Conservation (phyloP, 2,113 vertebrate species). For the Macrotis lagotis region DNA sequence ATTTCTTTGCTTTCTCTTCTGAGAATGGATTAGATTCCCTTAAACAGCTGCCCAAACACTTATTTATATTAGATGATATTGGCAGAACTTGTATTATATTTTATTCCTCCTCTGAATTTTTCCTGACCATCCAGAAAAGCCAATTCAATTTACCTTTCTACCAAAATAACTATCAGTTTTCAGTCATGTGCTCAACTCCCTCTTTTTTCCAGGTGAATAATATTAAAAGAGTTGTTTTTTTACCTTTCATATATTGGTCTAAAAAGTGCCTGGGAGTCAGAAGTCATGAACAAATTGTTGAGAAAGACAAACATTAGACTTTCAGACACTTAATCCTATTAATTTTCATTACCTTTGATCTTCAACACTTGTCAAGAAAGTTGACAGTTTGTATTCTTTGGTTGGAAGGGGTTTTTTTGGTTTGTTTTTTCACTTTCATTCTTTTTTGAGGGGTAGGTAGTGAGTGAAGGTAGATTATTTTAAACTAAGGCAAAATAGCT, state of each 20-base stretch:
- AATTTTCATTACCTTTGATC: slow-evolving; percentile 63
- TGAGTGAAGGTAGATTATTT: neutral
- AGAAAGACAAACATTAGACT: slow-evolving; percentile 47
- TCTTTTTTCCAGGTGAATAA: slow-evolving; percentile 67
- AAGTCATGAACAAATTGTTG: slow-evolving; percentile 17
- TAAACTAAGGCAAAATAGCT: neutral
- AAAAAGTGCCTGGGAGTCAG: neutral
- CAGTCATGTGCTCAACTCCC: slow-evolving; percentile 60
- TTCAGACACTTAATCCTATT: slow-evolving; percentile 71
- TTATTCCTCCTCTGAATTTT: slow-evolving; percentile 24
- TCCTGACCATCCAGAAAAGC: slow-evolving; percentile 65
- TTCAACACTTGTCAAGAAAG: slow-evolving; percentile 49
- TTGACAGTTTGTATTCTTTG: slow-evolving; percentile 55
- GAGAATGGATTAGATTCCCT: neutral
- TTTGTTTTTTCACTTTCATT: slow-evolving; percentile 53
- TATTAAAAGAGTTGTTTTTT: slow-evolving; percentile 54
- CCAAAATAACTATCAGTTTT: slow-evolving; percentile 56
- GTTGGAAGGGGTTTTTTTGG: neutral
- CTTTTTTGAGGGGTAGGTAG: slow-evolving; percentile 23
- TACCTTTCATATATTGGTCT: slow-evolving; percentile 32
- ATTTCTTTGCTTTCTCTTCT: neutral
- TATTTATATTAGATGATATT: neutral
- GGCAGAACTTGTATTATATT: neutral
- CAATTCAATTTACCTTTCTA: slow-evolving; percentile 51
- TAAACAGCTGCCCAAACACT: neutral